Evolutionary conservation across 2,113 vertebrate genomes (phyloP).

Genomic region (Anser cygnoides): DNA sequence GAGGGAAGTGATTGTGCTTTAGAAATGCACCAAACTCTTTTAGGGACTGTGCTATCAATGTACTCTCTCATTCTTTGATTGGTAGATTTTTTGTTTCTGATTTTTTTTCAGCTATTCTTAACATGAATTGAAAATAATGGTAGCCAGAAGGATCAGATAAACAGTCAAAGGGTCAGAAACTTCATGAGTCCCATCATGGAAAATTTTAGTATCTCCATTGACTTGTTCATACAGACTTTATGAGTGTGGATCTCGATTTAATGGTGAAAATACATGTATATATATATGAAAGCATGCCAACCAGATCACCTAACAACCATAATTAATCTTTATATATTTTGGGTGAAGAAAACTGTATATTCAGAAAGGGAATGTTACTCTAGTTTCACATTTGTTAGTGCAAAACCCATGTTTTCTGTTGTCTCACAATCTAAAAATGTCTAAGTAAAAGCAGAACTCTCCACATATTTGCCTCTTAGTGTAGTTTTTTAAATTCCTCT

Average conservation of each 20-base stretch:
- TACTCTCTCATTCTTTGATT: not conserved
- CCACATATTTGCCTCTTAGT: not conserved
- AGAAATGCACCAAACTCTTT: not conserved
- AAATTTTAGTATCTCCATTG: not conserved
- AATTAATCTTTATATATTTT: not conserved
- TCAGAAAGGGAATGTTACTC: not conserved
- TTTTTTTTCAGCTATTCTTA: not conserved
- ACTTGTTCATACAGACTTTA: not conserved
- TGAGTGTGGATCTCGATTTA: not conserved
- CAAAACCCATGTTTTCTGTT: not conserved
- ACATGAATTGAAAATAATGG: not conserved
- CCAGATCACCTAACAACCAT: not conserved
- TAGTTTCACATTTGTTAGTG: not conserved
- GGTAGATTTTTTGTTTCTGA: not conserved
- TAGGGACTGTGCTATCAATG: not conserved
- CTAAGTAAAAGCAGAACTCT: not conserved
- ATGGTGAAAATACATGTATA: not conserved
- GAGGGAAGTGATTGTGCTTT: not conserved
- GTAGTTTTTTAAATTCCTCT: not conserved
- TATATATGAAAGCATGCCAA: not conserved
- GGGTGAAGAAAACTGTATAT: not conserved
- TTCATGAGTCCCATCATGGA: not conserved
- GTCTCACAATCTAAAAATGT: too few species aligned
- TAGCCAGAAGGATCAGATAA: not conserved
- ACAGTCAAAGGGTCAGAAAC: not conserved